Percentiles rank a stretch among this genome's conserved stretches.
Evolutionary conservation across 2,888 invertebrate genomes (phyloP).

Genomic region (Pediacus dermestoides): DNA sequence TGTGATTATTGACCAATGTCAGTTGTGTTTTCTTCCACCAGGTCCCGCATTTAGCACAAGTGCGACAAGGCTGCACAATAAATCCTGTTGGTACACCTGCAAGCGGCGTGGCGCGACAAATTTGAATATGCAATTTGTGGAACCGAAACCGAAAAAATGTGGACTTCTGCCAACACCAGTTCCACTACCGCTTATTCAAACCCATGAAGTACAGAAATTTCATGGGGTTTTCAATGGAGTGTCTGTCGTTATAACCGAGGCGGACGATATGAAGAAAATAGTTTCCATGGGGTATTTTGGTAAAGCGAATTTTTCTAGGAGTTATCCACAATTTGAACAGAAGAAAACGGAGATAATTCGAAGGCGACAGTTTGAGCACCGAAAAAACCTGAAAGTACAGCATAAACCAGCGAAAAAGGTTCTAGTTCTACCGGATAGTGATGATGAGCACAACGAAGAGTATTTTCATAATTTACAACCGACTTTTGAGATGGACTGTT

Average conservation of each 20-base stretch:
- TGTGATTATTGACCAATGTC: constrained; percentile 36
- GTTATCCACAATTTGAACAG: constrained; percentile 43
- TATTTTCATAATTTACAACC: constrained; percentile 61
- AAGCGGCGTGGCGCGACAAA: no score
- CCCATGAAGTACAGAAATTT: constrained; percentile 54
- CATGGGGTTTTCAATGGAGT: constrained; percentile 66
- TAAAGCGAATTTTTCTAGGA: constrained; percentile 56
- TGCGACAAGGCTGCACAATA: constrained; percentile 9
- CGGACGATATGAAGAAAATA: constrained; percentile 58
- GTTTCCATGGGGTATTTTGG: constrained; percentile 75
- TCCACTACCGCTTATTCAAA: constrained; percentile 48
- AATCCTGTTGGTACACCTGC: constrained; percentile 7
- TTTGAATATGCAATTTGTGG: constrained; percentile 27
- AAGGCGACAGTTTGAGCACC: constrained; percentile 58
- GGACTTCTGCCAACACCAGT: constrained; percentile 46
- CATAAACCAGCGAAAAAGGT: constrained; percentile 44
- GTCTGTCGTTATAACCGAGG: constrained; percentile 60
- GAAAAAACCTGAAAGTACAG: constrained; percentile 52
- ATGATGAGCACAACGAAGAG: constrained; percentile 62
- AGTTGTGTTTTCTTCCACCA: constrained; percentile 1
- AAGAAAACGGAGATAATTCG: constrained; percentile 53
- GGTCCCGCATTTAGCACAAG: background rate
- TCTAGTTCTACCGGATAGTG: constrained; percentile 65
- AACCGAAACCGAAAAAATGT: constrained; percentile 31
- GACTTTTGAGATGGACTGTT: constrained; percentile 57